Evolutionary conservation across 2,797 vertebrate genomes (phyloP).

Genomic region (Gallirallus australis): DNA sequence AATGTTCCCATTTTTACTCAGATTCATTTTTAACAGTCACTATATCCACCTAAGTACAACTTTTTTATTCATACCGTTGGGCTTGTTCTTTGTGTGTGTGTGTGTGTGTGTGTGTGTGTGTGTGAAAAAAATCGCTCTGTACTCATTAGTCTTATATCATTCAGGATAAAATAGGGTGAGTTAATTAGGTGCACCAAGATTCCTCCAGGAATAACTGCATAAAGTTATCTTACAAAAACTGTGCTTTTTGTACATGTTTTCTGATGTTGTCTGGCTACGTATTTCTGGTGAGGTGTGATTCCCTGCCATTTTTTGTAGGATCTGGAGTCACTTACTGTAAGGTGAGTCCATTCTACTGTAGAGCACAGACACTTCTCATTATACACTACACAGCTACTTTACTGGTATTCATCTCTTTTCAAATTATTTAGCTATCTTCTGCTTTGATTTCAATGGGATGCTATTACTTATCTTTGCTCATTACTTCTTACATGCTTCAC

Average conservation of each 20-base stretch:
- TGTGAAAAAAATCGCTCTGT: background rate
- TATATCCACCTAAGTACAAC: slow-evolving; percentile 5
- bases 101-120: background rate
- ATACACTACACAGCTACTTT: slow-evolving; percentile 28
- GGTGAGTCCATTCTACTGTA: background rate
- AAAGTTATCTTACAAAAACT: background rate
- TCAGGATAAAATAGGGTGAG: background rate
- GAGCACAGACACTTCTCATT: slow-evolving; percentile 13
- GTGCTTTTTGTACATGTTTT: background rate
- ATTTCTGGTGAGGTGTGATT: background rate
- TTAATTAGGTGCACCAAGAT: slow-evolving; percentile 21
- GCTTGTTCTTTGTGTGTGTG: background rate
- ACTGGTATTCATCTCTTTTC: slow-evolving; percentile 49
- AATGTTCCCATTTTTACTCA: background rate
- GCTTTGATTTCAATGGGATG: slow-evolving; percentile 43
- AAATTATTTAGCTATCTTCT: slow-evolving; percentile 66
- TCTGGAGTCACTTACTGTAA: background rate
- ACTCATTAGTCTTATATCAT: background rate
- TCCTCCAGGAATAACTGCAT: background rate
- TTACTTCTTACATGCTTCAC: slow-evolving; percentile 57
- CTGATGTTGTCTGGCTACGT: background rate
- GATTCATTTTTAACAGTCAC: slow-evolving; percentile 18
- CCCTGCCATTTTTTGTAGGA: background rate
- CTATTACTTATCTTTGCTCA: slow-evolving; percentile 37
- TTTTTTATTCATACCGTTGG: background rate